These are phyloP conservation scores for Aphidoletes aphidimyza DNA, from an alignment of 2,888 invertebrate genomes.

Conservation along the genomic window DNA sequence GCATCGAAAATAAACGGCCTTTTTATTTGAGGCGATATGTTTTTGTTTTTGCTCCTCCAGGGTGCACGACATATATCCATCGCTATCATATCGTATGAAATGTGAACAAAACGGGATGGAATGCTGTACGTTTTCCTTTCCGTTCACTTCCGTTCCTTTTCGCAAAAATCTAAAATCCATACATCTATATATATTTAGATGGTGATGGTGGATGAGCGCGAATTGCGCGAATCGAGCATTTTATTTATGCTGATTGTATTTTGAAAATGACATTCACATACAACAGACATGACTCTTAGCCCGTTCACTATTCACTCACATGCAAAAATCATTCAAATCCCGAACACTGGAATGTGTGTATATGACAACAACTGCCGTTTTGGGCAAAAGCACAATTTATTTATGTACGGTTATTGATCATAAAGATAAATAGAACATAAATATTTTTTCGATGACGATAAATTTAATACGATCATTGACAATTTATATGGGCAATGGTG, in stretches of 20 bases:
- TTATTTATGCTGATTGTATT: constrained; percentile 39
- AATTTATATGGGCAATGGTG: constrained; percentile 28
- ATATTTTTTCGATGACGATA: constrained; percentile 45
- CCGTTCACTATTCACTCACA: not conserved
- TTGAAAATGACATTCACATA: constrained; percentile 21
- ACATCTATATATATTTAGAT: constrained; percentile 35
- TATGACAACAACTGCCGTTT: not conserved
- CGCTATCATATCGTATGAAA: too few species aligned
- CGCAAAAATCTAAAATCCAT: too few species aligned
- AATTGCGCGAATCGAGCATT: too few species aligned
- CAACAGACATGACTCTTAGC: not conserved
- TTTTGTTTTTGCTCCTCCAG: not conserved
- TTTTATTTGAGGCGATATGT: constrained; percentile 28
- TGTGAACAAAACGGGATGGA: not conserved
- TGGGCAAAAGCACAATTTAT: constrained; percentile 21
- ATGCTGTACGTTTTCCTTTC: not conserved
- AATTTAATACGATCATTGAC: constrained; percentile 46
- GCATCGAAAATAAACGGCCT: constrained; percentile 28
- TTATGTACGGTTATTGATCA: constrained; percentile 38
- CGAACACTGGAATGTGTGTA: too few species aligned
- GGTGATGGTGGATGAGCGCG: not conserved
- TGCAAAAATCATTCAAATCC: not conserved
- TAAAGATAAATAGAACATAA: constrained; percentile 46
- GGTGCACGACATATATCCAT: not conserved
- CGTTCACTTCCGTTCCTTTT: not conserved